These are phyloP conservation scores for Hippasteria phrygiana DNA, from an alignment of 53 echinoderm and acorn worm species.

Conservation along the genomic window DNA sequence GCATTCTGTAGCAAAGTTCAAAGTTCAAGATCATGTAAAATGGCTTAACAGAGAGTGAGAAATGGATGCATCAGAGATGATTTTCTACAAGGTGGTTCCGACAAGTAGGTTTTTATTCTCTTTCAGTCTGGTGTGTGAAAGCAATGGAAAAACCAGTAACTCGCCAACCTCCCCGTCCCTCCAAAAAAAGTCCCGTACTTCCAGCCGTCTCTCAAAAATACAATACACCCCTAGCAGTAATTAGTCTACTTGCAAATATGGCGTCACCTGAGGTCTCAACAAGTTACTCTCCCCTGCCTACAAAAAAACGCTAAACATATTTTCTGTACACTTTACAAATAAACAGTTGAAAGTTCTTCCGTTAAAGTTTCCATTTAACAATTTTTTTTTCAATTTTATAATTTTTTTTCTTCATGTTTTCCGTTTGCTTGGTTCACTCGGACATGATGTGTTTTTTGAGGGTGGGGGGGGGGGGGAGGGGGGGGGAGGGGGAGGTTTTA, in stretches of 20 bases:
- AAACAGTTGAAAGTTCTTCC: constrained; percentile 65
- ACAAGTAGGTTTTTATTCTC: not conserved
- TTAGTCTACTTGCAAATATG: constrained; percentile 63
- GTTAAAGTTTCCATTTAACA: constrained; percentile 47
- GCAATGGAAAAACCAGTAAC: too few relatives aligned
- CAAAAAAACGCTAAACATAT: constrained; percentile 61
- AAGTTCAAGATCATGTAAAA: not conserved
- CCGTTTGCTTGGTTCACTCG: constrained; percentile 21
- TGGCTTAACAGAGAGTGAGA: not conserved
- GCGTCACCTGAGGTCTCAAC: constrained; percentile 60
- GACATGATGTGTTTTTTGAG: constrained; percentile 39
- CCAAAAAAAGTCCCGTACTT: not conserved
- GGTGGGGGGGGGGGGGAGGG: not conserved
- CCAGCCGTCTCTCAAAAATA: not conserved
- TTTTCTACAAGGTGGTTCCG: not conserved
- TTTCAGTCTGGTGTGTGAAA: too few relatives aligned
- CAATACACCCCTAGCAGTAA: constrained; percentile 17
- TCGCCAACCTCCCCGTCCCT: not conserved
- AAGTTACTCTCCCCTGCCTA: constrained; percentile 63
- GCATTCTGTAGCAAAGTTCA: not conserved
- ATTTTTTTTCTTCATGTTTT: constrained; percentile 27
- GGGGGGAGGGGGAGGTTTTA: not conserved
- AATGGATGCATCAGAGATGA: too few relatives aligned
- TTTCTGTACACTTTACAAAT: constrained; percentile 70
- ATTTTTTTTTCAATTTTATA: constrained; percentile 35